A percentile compares a stretch with the other conserved stretches of the same genome.
These are phyloP conservation scores for Lontra canadensis DNA, from an alignment of 2,113 vertebrate genomes.

Conservation along the genomic window DNA sequence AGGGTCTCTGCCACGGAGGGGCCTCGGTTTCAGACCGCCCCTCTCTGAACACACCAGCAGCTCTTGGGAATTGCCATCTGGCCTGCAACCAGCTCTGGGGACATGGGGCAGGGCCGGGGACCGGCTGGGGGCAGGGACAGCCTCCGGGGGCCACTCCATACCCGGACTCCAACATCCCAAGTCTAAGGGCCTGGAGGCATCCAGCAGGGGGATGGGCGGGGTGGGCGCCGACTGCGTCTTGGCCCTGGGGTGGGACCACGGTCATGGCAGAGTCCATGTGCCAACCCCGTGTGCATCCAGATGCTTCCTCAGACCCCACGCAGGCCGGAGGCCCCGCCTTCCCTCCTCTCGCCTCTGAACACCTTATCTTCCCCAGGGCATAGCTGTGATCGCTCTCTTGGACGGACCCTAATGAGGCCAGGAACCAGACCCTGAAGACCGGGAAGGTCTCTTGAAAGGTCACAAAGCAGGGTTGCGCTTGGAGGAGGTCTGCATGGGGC, in stretches of 20 bases:
- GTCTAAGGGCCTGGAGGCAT: background rate
- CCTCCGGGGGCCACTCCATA: background rate
- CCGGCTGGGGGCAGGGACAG: fast-evolving
- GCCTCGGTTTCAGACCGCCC: background rate
- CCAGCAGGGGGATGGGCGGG: fast-evolving
- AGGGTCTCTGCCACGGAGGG: background rate
- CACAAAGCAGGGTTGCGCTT: background rate
- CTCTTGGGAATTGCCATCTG: background rate
- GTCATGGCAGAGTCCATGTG: background rate
- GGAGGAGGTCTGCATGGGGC: background rate
- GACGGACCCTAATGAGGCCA: background rate
- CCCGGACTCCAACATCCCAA: background rate
- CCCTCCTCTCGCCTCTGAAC: background rate
- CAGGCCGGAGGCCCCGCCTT: background rate
- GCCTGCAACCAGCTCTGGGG: background rate
- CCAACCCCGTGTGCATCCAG: background rate
- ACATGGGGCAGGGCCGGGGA: background rate
- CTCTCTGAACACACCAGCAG: background rate
- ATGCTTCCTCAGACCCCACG: background rate
- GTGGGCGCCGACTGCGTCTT: background rate
- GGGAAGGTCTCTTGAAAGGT: background rate
- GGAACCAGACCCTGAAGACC: background rate
- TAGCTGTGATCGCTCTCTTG: background rate
- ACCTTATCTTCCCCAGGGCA: background rate
- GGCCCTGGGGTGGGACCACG: background rate